Percentiles rank a stretch among this genome's conserved stretches.
These are phyloP conservation scores for Bugula neritina DNA, from an alignment of 2,888 invertebrate genomes.

Conservation along the genomic window DNA sequence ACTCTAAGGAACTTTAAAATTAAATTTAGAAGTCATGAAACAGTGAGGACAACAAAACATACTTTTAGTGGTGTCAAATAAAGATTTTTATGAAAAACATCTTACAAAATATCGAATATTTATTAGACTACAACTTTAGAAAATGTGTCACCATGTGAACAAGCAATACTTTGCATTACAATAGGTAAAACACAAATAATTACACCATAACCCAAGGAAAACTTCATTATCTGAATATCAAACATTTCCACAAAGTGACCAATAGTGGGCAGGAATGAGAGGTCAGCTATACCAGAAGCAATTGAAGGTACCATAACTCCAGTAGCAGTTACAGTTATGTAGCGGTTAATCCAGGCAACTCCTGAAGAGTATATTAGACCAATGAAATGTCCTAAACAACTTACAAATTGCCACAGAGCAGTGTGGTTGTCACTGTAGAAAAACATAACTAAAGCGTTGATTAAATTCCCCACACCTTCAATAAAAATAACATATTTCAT, in stretches of 20 bases:
- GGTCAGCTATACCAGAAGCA: conserved; percentile 31
- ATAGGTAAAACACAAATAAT: neutral
- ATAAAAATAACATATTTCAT: conserved; percentile 31
- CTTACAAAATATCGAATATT: no score
- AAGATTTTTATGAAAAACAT: no score
- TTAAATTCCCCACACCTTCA: conserved; percentile 31
- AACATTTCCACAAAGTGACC: conserved; percentile 29
- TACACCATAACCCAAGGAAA: conserved; percentile 10
- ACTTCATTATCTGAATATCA: neutral
- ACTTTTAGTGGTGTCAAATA: no score
- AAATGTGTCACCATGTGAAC: neutral
- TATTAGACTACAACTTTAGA: no score
- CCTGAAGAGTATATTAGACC: conserved; percentile 33
- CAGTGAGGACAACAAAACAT: no score
- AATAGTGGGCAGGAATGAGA: conserved; percentile 32
- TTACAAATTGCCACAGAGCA: conserved; percentile 32
- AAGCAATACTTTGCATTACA: conserved; percentile 15
- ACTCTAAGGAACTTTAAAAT: no score
- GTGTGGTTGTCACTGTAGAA: conserved; percentile 30
- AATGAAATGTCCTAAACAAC: conserved; percentile 31
- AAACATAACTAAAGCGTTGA: conserved; percentile 31
- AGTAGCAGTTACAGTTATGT: conserved; percentile 33
- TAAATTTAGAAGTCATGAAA: no score
- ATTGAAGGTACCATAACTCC: conserved; percentile 32
- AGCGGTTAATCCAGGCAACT: conserved; percentile 32